These are phyloP conservation scores for Ambastaia sidthimunki DNA, from an alignment of 2,797 vertebrate species.

Conservation along the genomic window DNA sequence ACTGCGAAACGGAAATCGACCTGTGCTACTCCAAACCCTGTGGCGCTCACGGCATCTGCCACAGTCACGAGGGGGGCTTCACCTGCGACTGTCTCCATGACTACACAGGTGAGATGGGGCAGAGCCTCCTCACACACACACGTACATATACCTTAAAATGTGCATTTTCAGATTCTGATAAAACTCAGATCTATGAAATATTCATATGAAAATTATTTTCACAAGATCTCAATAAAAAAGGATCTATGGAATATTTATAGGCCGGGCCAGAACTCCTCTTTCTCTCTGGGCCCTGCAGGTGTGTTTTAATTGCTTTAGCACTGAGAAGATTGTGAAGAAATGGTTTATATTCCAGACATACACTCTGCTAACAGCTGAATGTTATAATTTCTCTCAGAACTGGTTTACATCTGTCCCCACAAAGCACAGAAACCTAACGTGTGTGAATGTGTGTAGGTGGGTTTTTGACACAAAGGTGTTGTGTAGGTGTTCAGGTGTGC, in stretches of 20 bases:
- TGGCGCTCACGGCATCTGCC: conserved; percentile 84
- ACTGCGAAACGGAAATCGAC: conserved; percentile 95
- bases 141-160: not conserved
- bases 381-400: too few relatives aligned
- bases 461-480: not conserved
- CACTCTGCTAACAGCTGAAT: not conserved
- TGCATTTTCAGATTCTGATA: not conserved
- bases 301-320: not conserved
- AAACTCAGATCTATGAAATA: not conserved
- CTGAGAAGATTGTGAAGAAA: not conserved
- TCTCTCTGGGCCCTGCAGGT: conserved; percentile 8
- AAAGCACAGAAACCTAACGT: too few relatives aligned
- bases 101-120: conserved; percentile 84
- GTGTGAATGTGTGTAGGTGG: conserved; percentile 9
- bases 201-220: not conserved
- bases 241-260: not conserved
- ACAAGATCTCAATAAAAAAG: not conserved
- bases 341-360: not conserved
- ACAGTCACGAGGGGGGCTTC: conserved; percentile 90
- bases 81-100: conserved; percentile 90
- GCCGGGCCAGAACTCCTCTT: not conserved
- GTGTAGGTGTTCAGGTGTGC: conserved; percentile 30
- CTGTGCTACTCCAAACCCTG: conserved; percentile 96
- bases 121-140: not conserved
- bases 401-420: too few relatives aligned